Evolutionary conservation across 2,888 invertebrate genomes (phyloP).

Genomic region (Platerodrilus igneus): DNA sequence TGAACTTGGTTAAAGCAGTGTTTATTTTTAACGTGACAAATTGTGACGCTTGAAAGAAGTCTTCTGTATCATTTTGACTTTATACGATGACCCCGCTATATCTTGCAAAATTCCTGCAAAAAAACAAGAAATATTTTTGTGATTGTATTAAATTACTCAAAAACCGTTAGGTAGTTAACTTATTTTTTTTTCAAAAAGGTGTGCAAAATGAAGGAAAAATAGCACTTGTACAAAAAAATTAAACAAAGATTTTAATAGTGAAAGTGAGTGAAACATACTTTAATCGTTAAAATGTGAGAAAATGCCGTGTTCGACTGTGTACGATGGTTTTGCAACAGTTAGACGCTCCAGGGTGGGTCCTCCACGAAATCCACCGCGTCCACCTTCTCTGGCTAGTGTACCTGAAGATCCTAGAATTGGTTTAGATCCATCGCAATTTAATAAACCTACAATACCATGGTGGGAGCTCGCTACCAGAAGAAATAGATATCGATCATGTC

Average conservation of each 20-base stretch:
- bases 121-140: no score
- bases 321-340: constrained; percentile 87
- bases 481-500: constrained; percentile 76
- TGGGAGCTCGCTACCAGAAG: constrained; percentile 78
- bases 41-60: no score
- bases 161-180: no score
- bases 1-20: constrained; percentile 12
- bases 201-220: no score
- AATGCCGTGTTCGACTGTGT: constrained; percentile 56
- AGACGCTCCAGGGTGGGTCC: constrained; percentile 54
- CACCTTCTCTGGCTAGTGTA: constrained; percentile 45
- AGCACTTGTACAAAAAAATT: no score
- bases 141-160: no score
- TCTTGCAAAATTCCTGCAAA: no score
- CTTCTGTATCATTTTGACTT: no score
- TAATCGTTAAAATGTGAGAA: constrained; percentile 11
- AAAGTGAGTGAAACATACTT: no score
- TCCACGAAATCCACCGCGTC: constrained; percentile 41
- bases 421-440: constrained; percentile 60
- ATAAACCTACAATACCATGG: constrained; percentile 75
- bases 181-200: no score
- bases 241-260: no score
- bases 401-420: constrained; percentile 63
- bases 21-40: not conserved
- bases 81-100: no score